Evolutionary conservation across 2,113 vertebrate genomes (phyloP), one percentile per base, ranked within the genome.

Genomic region (Cyprinus carpio): DNA sequence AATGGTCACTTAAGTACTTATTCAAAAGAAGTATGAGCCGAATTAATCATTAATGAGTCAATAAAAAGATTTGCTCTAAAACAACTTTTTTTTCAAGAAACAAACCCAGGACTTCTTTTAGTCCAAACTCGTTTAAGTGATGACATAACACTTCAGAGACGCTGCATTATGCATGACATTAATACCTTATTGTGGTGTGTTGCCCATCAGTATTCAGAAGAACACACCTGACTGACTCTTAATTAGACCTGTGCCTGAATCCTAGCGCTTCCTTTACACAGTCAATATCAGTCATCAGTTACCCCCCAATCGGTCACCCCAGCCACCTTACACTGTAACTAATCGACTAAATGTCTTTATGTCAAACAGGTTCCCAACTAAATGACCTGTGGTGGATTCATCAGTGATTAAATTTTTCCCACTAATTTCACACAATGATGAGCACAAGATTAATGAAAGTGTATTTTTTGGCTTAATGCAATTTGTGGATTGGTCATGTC

Each of bases 381-480:
- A 86, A 82, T 88, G 84, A 88, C 87, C 87, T 88, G 49, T 74
- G 82, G 56, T 75, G 58, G 87, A 77, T 88, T 86, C 64, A 56
- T 86, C 83, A 86, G 81, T 75, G 85, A 88, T 84, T 86, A 88
- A 82, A 54, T 82, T 88, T 81, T 84, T 62, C 62, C 77, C 71
- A 65, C 72, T 85, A 84, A 88, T 87, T 88, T 87, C 85, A 87
- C 87, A 86, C 82, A 13, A 4, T 58, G 85, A 84, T 78, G 82
- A 88, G 64, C 87, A 84, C 54, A 67, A 82, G 82, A 84, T 81
- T 81, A 76, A 83, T 84, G 54, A 60, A 65, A 60, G 80, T 65
- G 40, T 84, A 51, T 75, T 83, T 88, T 65, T 83, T 74, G 84
- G 78, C 78, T 82, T 79, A 71, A 71, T 81, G 74, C 77, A 69